These are phyloP conservation scores for Drosophila emarginata DNA, from an alignment of 2,888 invertebrate genomes.

Conservation along the genomic window DNA sequence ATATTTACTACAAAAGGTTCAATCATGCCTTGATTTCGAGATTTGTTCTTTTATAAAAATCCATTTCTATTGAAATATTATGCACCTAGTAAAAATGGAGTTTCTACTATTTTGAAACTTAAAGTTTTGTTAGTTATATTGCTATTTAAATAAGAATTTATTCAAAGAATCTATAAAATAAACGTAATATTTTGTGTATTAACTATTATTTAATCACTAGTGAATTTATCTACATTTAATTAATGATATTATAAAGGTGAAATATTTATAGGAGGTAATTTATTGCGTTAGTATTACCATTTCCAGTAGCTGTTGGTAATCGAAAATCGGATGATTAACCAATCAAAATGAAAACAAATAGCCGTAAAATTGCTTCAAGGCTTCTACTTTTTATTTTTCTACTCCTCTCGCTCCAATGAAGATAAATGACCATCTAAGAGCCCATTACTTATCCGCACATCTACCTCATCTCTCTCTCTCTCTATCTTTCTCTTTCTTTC, in stretches of 20 bases:
- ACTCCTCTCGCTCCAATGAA: constrained; percentile 68
- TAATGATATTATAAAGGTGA: not conserved
- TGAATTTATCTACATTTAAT: not conserved
- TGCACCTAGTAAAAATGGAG: too few species aligned
- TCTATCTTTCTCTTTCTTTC: constrained; percentile 8
- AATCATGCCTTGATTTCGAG: too few species aligned
- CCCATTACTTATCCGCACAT: constrained; percentile 80
- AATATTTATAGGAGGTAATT: not conserved
- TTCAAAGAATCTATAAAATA: too few species aligned
- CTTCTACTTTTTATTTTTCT: constrained; percentile 28
- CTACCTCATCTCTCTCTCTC: constrained; percentile 42
- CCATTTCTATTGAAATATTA: too few species aligned
- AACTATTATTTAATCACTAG: not conserved
- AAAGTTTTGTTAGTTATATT: too few species aligned
- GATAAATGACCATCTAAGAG: constrained; percentile 81
- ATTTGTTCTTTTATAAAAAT: too few species aligned
- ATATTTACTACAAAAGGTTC: too few species aligned
- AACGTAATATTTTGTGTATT: not conserved
- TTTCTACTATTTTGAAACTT: too few species aligned
- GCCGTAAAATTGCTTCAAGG: constrained; percentile 45
- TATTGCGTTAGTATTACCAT: not conserved
- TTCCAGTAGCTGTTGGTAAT: constrained; percentile 1
- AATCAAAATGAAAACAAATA: constrained; percentile 49
- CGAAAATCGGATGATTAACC: constrained; percentile 50
- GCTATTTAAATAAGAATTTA: too few species aligned